These are phyloP conservation scores for Argentina silus DNA, from an alignment of 2,797 vertebrate species.

Conservation along the genomic window DNA sequence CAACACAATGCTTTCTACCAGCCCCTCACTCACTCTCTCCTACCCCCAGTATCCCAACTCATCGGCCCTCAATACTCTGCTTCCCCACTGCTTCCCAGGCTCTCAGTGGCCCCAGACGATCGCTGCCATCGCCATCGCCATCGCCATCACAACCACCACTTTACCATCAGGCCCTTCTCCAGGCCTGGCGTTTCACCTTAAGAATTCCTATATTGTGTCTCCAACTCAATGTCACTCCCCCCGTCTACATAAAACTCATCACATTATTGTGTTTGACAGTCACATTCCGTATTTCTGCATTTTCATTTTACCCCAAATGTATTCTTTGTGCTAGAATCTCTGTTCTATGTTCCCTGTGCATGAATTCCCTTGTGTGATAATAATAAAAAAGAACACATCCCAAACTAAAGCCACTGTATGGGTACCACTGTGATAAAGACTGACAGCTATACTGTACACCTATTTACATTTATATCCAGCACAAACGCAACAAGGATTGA, in stretches of 20 bases:
- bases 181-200: constrained; percentile 59
- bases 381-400: constrained; percentile 34
- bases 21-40: constrained; percentile 46
- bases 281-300: constrained; percentile 7
- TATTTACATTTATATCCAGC: constrained; percentile 71
- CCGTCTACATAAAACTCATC: constrained; percentile 50
- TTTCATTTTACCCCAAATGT: background rate
- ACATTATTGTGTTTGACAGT: constrained; percentile 3
- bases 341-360: constrained; percentile 31
- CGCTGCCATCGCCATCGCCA: constrained; percentile 32
- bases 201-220: constrained; percentile 53
- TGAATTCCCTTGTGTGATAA: constrained; percentile 39
- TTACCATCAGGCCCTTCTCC: constrained; percentile 63
- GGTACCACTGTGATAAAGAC: constrained; percentile 53
- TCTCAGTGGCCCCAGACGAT: constrained; percentile 43
- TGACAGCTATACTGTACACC: constrained; percentile 67
- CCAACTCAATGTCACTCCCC: constrained; percentile 50
- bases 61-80: constrained; percentile 56
- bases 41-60: constrained; percentile 63
- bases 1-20: constrained; percentile 63
- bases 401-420: constrained; percentile 57
- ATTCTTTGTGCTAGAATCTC: constrained; percentile 31
- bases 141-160: constrained; percentile 63
- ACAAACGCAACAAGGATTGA: constrained; percentile 64
- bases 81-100: constrained; percentile 34